Evolutionary conservation across 2,113 vertebrate species (phyloP).

Genomic region (Pseudonaja textilis): DNA sequence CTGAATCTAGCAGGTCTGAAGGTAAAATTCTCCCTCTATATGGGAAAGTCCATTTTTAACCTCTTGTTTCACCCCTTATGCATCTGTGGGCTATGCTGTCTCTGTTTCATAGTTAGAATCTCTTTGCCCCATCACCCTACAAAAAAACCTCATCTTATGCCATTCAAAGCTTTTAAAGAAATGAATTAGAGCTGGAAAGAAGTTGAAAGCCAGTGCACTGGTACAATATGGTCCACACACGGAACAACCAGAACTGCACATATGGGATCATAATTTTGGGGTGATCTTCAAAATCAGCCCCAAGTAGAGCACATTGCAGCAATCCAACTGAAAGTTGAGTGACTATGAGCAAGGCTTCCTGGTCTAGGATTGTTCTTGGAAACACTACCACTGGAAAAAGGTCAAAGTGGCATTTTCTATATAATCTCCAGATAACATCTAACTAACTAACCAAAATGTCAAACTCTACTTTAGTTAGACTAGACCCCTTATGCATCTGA

Average conservation of each 20-base stretch:
- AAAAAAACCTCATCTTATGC: not conserved
- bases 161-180: not conserved
- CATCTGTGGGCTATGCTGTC: not conserved
- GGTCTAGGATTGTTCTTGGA: not conserved
- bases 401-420: not conserved
- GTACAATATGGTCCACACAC: not conserved
- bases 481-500: not conserved
- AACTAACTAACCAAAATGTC: not conserved
- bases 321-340: not conserved
- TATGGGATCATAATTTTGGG: not conserved
- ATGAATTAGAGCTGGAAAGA: not conserved
- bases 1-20: too few relatives aligned
- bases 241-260: not conserved
- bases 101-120: too few relatives aligned
- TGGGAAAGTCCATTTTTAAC: too few relatives aligned
- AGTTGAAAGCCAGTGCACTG: not conserved
- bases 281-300: not conserved
- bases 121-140: not conserved
- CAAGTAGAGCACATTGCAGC: not conserved
- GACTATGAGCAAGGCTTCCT: not conserved
- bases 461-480: not conserved
- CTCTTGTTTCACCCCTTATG: too few relatives aligned
- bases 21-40: too few relatives aligned
- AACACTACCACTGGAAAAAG: not conserved
- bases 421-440: not conserved